These are phyloP conservation scores for Ichneumoninae sp. DNA, from an alignment of 2,888 invertebrate species.

Conservation along the genomic window DNA sequence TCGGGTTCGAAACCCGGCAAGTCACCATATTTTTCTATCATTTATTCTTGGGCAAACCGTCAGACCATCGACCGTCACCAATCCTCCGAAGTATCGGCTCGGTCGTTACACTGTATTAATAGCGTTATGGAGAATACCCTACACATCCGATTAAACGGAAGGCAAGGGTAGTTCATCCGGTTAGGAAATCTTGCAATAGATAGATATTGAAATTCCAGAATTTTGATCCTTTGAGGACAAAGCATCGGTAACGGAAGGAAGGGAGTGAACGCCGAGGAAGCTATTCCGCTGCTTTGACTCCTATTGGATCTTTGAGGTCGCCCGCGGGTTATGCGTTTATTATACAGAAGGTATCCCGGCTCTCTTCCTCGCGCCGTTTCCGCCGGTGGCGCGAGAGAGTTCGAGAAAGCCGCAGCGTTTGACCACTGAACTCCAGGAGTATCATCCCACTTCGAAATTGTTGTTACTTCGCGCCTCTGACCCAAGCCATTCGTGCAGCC, in stretches of 20 bases:
- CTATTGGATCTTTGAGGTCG: constrained; percentile 47
- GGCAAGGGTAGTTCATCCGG: background rate
- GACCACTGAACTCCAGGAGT: constrained; percentile 14
- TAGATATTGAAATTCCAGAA: constrained; percentile 5
- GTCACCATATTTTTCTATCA: too few species aligned
- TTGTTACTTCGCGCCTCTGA: constrained; percentile 22
- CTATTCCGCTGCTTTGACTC: background rate
- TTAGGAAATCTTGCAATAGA: background rate
- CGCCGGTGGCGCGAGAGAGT: constrained; percentile 17
- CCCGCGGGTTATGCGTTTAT: constrained; percentile 73
- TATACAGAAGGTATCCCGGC: constrained; percentile 56
- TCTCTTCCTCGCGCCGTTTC: background rate
- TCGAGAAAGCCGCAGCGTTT: constrained; percentile 30
- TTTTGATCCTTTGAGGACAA: constrained; percentile 11
- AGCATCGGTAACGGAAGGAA: constrained; percentile 5
- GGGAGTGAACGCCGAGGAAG: background rate
- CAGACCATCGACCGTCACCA: too few species aligned
- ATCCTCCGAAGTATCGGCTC: too few species aligned
- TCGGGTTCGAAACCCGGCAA: too few species aligned
- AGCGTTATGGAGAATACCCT: background rate
- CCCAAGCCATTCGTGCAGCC: background rate
- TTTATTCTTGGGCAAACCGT: too few species aligned
- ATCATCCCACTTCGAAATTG: constrained; percentile 36
- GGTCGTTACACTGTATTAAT: background rate
- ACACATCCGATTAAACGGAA: background rate